Evolutionary conservation across 1,140 invertebrate genomes (phyloP).

Genomic region (Frieseomelitta varia): DNA sequence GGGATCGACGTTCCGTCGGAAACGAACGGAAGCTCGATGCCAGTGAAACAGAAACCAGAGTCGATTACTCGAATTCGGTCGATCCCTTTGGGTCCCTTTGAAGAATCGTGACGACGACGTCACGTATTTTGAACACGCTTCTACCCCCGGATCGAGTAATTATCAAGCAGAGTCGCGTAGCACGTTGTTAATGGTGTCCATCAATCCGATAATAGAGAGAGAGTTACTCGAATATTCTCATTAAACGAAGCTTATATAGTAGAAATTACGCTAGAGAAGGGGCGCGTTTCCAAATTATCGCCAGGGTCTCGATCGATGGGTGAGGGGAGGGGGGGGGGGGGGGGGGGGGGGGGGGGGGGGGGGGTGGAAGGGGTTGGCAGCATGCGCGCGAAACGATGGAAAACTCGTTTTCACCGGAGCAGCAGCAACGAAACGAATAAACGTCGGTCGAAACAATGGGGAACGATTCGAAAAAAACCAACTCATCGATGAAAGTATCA

Average conservation of each 20-base stretch:
- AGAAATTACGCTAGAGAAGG: background rate
- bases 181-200: background rate
- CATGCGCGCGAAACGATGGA: background rate
- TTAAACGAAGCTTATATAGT: background rate
- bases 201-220: background rate
- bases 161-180: background rate
- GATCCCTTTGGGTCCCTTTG: no score
- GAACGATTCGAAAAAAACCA: conserved; percentile 1
- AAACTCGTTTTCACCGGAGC: background rate
- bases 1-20: no score
- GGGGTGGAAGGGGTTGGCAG: no score
- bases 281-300: background rate
- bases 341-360: no score
- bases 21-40: no score
- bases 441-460: background rate
- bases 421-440: background rate
- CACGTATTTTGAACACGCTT: no score
- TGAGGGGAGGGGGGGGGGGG: no score
- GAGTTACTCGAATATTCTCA: background rate
- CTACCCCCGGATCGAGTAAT: background rate
- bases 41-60: no score
- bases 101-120: no score
- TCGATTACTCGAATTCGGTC: no score
- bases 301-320: no score
- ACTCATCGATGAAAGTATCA: conserved; percentile 13